phyloP scores from a whole-genome alignment of 2,797 vertebrate species.

The Vireo griseus region DNA sequence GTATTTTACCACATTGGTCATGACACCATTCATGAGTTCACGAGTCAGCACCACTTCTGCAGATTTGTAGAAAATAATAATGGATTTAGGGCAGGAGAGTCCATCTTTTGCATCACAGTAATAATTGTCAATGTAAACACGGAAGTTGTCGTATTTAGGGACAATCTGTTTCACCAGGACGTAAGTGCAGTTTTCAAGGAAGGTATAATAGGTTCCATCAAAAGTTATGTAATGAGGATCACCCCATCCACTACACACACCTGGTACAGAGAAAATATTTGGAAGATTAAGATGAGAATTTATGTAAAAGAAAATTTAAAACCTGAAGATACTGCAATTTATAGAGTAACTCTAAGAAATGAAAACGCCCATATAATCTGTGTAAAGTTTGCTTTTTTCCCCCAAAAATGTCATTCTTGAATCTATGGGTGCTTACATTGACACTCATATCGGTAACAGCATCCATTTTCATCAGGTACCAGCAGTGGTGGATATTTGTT shows the following conservation, averaged over 20 bases:
- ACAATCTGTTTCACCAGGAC: constrained; percentile 76
- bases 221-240: constrained; percentile 81
- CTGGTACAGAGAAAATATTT: constrained; percentile 36
- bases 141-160: constrained; percentile 73
- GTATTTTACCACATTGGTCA: constrained; percentile 72
- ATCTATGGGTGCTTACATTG: constrained; percentile 79
- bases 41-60: constrained; percentile 67
- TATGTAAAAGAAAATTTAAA: neutral
- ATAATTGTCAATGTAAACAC: constrained; percentile 75
- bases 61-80: constrained; percentile 72
- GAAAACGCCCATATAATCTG: neutral
- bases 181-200: constrained; percentile 80
- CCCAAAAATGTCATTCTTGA: neutral
- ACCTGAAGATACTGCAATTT: neutral
- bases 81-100: constrained; percentile 75
- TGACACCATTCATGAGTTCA: neutral
- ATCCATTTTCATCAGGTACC: constrained; percentile 74
- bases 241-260: constrained; percentile 80
- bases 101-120: constrained; percentile 60
- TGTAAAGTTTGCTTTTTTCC: neutral
- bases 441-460: constrained; percentile 86
- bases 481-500: constrained; percentile 72
- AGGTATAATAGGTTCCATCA: constrained; percentile 78
- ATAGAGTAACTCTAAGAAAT: neutral
- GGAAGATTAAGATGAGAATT: neutral